Percentiles rank a stretch among this genome's conserved stretches.
These are phyloP conservation scores for Cataglyphis rosenhaueri DNA, from an alignment of 2,888 invertebrate genomes.

Conservation along the genomic window DNA sequence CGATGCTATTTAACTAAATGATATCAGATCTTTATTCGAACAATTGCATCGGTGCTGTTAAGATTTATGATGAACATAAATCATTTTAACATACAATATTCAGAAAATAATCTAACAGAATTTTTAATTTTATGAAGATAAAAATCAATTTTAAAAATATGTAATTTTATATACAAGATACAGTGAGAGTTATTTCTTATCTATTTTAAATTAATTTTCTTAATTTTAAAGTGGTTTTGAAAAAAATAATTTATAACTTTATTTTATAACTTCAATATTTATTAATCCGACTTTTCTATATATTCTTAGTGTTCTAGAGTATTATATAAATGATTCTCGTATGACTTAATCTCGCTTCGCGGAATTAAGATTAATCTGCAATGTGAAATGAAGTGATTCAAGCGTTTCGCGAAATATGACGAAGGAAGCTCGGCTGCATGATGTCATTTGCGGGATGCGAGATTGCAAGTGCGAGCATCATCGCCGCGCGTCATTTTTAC, in stretches of 20 bases:
- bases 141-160: not conserved
- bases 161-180: not conserved
- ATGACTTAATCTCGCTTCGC: constrained; percentile 15
- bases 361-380: not conserved
- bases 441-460: constrained; percentile 45
- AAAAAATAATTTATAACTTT: no score
- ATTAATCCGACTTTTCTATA: not conserved
- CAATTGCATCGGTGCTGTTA: not conserved
- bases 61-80: constrained; percentile 14
- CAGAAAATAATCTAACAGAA: constrained; percentile 3
- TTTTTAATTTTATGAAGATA: not conserved
- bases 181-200: not conserved
- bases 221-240: not conserved
- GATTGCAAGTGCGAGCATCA: constrained; percentile 20
- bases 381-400: not conserved
- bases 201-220: not conserved
- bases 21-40: constrained; percentile 8
- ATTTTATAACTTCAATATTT: not conserved
- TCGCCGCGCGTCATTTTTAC: constrained; percentile 49
- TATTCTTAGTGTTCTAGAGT: not conserved
- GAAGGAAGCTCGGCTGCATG: constrained; percentile 49
- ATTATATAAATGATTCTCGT: not conserved
- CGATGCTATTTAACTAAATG: constrained; percentile 24
- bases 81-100: constrained; percentile 6
- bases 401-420: constrained; percentile 25